Base-by-base conservation (phyloP, 2,888 invertebrate genomes). In the Sericinus montela region DNA sequence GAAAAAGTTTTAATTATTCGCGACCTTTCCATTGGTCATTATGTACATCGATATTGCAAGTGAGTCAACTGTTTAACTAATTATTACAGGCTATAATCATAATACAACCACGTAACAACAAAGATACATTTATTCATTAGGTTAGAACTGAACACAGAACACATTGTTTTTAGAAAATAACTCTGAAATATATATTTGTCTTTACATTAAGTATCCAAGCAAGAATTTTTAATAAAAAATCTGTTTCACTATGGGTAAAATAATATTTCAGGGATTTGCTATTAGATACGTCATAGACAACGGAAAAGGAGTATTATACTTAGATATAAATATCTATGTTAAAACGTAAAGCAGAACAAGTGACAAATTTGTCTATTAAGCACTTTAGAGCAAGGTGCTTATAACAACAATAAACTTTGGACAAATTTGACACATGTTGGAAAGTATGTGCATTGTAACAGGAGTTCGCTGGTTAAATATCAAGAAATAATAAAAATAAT, bases 81-180 rank as follows among this genome's bases (percentile, higher is more conserved):
- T 59, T 52, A 63, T 53, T 59, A 59, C 54, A 64, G 56, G 58
- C 62, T 59, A 63, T 63, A 59, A 60, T 55, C 54, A 56, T 60
- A 60, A 55, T 62, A 67, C 56, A 63, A 67, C 62, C 65, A 68
- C 60, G 59, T 65, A 74, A 76, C 67, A 75, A 74, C 65, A 69
- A 74, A 75, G 74, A 75, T 75, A 74, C 75, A 69, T 8, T 75
- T 69, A 62, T 69, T 74, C 80, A 79, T 81, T 78, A 75, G 72
- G 76, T 77, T 75, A 64, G 71, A 78, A 73, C 80, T 74, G 70
- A 75, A 75, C 4, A 67, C 63, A 69, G 79, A 82, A 81, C 79
- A 80, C 77, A 76, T 78, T 64, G 65, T 65, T 49, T 14, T 34
- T n/a, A n/a, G n/a, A n/a, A n/a, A n/a, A n/a, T n/a, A n/a, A n/a